A percentile compares a stretch with the other conserved stretches of the same genome.
phyloP scores from a whole-genome alignment of 2,113 vertebrate genomes.

The Chloroceryle aenea region DNA sequence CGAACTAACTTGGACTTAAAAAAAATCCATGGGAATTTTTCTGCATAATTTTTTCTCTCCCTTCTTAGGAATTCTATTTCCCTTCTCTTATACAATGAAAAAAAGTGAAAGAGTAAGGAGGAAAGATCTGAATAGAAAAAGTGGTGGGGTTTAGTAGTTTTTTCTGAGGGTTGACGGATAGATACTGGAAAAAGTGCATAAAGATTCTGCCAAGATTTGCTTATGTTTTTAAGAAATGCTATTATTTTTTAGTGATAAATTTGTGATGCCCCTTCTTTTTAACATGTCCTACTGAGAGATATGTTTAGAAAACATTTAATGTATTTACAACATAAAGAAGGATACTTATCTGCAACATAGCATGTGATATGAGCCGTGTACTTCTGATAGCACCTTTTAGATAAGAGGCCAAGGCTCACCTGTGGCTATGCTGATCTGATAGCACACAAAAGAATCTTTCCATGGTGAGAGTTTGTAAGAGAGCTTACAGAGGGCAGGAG shows the following conservation, averaged over 20 bases:
- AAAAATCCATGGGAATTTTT: background rate
- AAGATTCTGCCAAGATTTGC: background rate
- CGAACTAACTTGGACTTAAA: background rate
- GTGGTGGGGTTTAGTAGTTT: background rate
- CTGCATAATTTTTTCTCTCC: background rate
- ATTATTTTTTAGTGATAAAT: background rate
- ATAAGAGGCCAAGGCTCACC: background rate
- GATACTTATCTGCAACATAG: background rate
- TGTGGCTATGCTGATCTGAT: background rate
- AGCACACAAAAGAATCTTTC: background rate
- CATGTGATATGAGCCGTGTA: accelerated
- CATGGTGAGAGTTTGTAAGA: background rate
- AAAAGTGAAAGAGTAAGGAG: background rate
- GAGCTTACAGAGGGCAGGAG: background rate
- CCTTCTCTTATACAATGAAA: background rate
- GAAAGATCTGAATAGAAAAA: background rate
- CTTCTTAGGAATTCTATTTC: background rate
- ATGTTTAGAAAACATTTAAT: background rate
- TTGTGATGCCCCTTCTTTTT: background rate
- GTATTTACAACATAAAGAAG: background rate
- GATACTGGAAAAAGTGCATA: background rate
- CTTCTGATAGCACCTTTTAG: background rate
- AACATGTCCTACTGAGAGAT: background rate
- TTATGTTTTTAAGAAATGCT: background rate
- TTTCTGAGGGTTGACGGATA: background rate